Conservation (phyloP, 2,113 vertebrate genomes). For the Aphyosemion australe region DNA sequence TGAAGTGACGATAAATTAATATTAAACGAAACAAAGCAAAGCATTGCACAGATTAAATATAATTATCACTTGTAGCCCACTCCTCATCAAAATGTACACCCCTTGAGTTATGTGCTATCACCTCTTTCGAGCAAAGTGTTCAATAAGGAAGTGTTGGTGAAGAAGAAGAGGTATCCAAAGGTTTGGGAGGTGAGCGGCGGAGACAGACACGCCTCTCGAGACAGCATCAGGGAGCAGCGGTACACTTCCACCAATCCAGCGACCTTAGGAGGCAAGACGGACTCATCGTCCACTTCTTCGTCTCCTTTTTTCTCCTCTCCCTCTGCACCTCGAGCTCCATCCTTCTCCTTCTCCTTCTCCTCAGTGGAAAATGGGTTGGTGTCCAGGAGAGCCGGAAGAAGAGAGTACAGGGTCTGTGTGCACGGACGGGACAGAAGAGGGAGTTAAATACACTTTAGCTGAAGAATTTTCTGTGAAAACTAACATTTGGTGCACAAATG, state of each 20-base stretch:
- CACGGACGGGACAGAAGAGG: constrained; percentile 20
- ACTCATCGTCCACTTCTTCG: constrained; percentile 74
- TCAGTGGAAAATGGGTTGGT: constrained; percentile 87
- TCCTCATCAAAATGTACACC: too few species aligned
- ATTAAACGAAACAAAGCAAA: too few species aligned
- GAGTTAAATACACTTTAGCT: not conserved
- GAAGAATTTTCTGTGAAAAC: too few species aligned
- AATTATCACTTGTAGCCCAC: not conserved
- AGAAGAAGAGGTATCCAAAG: constrained; percentile 94
- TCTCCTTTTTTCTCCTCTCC: constrained; percentile 54
- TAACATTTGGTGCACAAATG: too few species aligned
- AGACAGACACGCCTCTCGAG: constrained; percentile 85
- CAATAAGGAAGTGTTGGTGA: constrained; percentile 94
- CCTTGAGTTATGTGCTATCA: constrained; percentile 49
- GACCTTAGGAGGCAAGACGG: constrained; percentile 83
- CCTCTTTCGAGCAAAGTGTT: constrained; percentile 93
- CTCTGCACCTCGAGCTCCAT: constrained; percentile 38
- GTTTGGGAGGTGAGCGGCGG: constrained; percentile 91
- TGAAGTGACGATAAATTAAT: too few species aligned
- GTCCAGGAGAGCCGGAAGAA: constrained; percentile 89
- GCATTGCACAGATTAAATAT: not conserved
- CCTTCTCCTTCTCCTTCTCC: constrained; percentile 75
- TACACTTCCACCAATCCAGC: constrained; percentile 87
- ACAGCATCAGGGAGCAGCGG: constrained; percentile 85
- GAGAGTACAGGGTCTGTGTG: constrained; percentile 87